phyloP scores from a whole-genome alignment of 1,140 invertebrate species.

The Drosophila arizonae region DNA sequence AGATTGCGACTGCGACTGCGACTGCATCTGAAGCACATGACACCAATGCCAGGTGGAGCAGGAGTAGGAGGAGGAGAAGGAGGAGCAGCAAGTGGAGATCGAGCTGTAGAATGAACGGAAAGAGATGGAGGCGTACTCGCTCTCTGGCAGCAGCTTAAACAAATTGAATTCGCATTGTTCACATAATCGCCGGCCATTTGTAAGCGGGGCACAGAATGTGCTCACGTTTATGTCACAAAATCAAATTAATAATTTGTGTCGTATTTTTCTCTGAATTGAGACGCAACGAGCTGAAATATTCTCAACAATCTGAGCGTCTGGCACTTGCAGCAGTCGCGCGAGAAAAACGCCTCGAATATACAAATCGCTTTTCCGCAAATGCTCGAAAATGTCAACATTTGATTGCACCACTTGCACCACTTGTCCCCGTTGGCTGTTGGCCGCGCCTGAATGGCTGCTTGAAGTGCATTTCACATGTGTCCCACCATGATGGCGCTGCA shows the following conservation, averaged over 20 bases:
- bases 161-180: conserved; percentile 80
- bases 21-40: conserved; percentile 32
- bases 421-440: neutral
- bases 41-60: conserved; percentile 15
- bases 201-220: conserved; percentile 66
- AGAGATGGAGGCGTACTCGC: conserved; percentile 26
- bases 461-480: conserved; percentile 20
- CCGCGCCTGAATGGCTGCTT: conserved; percentile 53
- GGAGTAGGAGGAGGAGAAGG: neutral
- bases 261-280: conserved; percentile 49
- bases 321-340: conserved; percentile 39
- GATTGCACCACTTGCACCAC: conserved; percentile 15
- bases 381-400: conserved; percentile 34
- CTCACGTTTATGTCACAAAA: conserved; percentile 75
- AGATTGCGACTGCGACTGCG: conserved; percentile 11
- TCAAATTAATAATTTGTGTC: conserved; percentile 60
- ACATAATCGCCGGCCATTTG: conserved; percentile 69
- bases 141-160: conserved; percentile 58
- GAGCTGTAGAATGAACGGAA: neutral
- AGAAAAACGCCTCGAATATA: conserved; percentile 7
- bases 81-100: neutral
- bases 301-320: conserved; percentile 31
- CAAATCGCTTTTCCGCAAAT: conserved; percentile 15
- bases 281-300: conserved; percentile 8
- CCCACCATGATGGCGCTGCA: conserved; percentile 15